phyloP scores from a whole-genome alignment of 2,113 vertebrate species.

The Poeciliopsis retropinna region DNA sequence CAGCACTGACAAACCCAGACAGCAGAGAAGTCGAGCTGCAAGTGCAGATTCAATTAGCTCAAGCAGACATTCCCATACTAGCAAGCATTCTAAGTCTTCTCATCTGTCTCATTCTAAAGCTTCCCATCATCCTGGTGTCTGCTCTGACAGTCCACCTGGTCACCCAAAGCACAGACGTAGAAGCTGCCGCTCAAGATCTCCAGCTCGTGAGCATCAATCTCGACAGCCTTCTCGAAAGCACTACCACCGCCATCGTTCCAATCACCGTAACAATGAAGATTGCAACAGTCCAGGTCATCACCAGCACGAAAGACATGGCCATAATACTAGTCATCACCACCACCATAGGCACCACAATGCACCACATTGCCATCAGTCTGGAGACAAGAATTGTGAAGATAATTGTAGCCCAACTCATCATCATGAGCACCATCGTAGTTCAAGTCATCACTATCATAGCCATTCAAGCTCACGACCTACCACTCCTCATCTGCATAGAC shows the following conservation, averaged over 20 bases:
- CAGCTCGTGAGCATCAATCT: constrained; percentile 23
- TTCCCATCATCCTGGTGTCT: constrained; percentile 32
- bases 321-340: constrained; percentile 2
- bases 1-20: constrained; percentile 32
- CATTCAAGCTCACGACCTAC: constrained; percentile 3
- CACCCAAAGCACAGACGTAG: constrained; percentile 24
- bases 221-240: constrained; percentile 38
- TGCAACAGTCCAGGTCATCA: background rate
- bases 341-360: constrained; percentile 18
- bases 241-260: constrained; percentile 23
- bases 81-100: constrained; percentile 42
- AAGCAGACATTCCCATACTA: constrained; percentile 46
- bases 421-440: constrained; percentile 18
- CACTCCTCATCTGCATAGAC: background rate
- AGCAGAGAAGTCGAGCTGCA: constrained; percentile 27
- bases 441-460: background rate
- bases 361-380: constrained; percentile 11
- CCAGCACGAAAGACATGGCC: constrained; percentile 15
- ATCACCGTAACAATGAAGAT: background rate
- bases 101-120: constrained; percentile 40
- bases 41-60: constrained; percentile 62
- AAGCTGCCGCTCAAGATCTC: constrained; percentile 51
- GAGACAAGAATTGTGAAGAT: constrained; percentile 2
- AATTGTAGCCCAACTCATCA: background rate
- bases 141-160: constrained; percentile 20